A percentile compares a stretch with the other conserved stretches of the same genome.
These are phyloP conservation scores for Micromussa lordhowensis DNA, from an alignment of 92 coral and sea anemone species.

Conservation along the genomic window DNA sequence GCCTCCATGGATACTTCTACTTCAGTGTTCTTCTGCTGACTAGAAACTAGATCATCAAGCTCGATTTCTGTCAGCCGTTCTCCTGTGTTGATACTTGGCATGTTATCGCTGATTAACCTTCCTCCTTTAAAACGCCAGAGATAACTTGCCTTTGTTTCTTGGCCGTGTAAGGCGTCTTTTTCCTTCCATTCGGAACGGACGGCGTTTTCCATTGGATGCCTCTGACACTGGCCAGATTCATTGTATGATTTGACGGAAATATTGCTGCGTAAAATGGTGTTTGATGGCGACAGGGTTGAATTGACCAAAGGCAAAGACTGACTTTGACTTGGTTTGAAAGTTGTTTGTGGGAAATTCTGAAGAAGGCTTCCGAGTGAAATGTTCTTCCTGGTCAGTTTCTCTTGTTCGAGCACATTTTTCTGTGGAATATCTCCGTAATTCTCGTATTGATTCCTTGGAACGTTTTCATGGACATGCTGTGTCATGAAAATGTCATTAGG, in stretches of 20 bases:
- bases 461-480: background rate
- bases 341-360: slow-evolving; percentile 3
- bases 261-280: background rate
- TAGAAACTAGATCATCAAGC: background rate
- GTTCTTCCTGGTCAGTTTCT: background rate
- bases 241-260: background rate
- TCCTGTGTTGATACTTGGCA: slow-evolving; percentile 17
- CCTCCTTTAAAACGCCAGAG: slow-evolving; percentile 50
- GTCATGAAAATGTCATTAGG: background rate
- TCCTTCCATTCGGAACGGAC: background rate
- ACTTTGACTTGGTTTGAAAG: background rate
- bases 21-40: background rate
- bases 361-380: background rate
- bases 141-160: slow-evolving; percentile 27
- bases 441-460: slow-evolving; percentile 2
- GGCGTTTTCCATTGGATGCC: background rate
- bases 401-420: slow-evolving; percentile 17
- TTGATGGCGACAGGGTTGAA: background rate
- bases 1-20: background rate
- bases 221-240: background rate
- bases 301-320: background rate
- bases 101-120: slow-evolving; percentile 34
- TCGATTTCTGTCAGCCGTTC: slow-evolving; percentile 11
- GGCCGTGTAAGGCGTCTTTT: background rate
- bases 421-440: background rate